These are phyloP conservation scores for Ashinkailepas kermadecensis DNA, from an alignment of 2,888 invertebrate species.

Conservation along the genomic window DNA sequence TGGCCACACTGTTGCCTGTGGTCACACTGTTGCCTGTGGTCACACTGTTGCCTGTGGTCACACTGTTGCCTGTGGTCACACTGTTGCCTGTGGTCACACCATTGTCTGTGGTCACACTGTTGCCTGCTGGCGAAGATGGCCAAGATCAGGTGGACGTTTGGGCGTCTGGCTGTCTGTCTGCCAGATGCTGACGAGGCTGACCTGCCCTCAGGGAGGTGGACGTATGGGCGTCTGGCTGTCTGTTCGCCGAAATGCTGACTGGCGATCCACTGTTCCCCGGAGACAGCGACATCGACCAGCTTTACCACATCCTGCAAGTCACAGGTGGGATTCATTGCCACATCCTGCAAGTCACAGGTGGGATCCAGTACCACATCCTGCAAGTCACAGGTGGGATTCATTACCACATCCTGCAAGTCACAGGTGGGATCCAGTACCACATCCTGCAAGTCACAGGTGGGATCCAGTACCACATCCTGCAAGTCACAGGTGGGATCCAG, in stretches of 20 bases:
- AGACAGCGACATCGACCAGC: conserved; percentile 81
- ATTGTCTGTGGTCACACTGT: too few relatives aligned
- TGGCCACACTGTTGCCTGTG: too few relatives aligned
- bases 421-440: not conserved
- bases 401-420: not conserved
- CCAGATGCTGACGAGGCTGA: not conserved
- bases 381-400: conserved; percentile 30
- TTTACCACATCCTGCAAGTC: conserved; percentile 69
- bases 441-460: not conserved
- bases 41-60: too few relatives aligned
- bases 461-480: not conserved
- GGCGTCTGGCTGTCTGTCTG: not conserved
- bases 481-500: too few relatives aligned
- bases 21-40: too few relatives aligned
- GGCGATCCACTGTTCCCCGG: conserved; percentile 82
- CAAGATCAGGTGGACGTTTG: conserved; percentile 46
- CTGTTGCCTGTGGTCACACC: not conserved
- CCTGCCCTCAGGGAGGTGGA: conserved; percentile 60
- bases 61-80: too few relatives aligned
- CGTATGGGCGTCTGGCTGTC: conserved; percentile 79
- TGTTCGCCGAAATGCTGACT: conserved; percentile 76
- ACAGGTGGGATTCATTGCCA: conserved; percentile 55
- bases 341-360: conserved; percentile 69
- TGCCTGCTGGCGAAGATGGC: not conserved
- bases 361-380: conserved; percentile 35